Evolutionary conservation across 2,113 vertebrate species (phyloP).

Genomic region (Daboia siamensis): DNA sequence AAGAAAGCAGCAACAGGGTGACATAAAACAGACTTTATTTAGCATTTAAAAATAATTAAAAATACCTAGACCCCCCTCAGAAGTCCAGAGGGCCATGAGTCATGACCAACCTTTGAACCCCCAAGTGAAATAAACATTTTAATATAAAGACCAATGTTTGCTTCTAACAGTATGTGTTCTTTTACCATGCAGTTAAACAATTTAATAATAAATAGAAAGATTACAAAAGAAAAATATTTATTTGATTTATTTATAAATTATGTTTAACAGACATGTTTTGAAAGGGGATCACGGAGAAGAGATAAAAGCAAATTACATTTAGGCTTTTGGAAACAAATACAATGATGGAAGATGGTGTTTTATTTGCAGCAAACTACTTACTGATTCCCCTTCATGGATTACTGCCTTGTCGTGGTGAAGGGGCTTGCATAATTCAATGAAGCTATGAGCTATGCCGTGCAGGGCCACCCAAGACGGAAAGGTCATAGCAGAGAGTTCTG

Average conservation of each 20-base stretch:
- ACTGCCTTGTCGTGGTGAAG: too few species aligned
- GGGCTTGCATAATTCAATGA: too few species aligned
- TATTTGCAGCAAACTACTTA: not conserved
- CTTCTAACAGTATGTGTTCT: rapidly evolving
- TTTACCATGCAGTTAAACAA: not conserved
- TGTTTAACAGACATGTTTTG: not conserved
- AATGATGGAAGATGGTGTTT: not conserved
- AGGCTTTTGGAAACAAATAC: not conserved
- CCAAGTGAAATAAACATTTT: not conserved
- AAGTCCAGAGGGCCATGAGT: not conserved
- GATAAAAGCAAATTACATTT: not conserved
- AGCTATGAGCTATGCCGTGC: too few species aligned
- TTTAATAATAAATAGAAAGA: not conserved
- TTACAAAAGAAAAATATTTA: not conserved
- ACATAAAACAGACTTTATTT: not conserved
- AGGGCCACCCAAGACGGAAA: too few species aligned
- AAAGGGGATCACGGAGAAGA: not conserved
- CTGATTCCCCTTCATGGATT: too few species aligned
- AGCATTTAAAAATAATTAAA: not conserved
- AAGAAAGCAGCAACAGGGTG: not conserved
- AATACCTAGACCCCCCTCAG: not conserved
- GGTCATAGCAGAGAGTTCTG: too few species aligned
- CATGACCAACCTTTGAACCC: not conserved
- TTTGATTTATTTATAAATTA: not conserved
- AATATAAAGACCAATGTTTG: not conserved